Conservation (phyloP, 2,888 invertebrate species). For the Lysandra bellargus region DNA sequence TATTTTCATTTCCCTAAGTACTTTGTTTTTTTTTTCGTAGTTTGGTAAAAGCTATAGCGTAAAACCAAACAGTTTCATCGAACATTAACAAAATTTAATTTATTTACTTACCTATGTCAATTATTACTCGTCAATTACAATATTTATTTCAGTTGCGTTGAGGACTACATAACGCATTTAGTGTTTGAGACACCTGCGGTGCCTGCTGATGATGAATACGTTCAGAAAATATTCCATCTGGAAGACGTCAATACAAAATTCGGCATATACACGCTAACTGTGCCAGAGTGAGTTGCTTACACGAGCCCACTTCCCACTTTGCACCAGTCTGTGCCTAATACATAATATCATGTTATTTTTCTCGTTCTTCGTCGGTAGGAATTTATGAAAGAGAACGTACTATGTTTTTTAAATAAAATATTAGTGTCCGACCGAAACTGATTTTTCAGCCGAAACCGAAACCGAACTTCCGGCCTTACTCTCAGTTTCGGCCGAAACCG, state of each 20-base stretch:
- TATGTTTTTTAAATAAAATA: too few species aligned
- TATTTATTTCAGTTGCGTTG: slow-evolving; percentile 62
- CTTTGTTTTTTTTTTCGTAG: neutral
- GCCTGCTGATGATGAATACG: slow-evolving; percentile 63
- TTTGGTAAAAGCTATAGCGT: neutral
- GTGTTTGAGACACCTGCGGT: slow-evolving; percentile 71
- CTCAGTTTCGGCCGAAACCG: too few species aligned
- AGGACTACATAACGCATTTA: slow-evolving; percentile 74
- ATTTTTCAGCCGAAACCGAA: too few species aligned
- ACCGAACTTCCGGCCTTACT: too few species aligned
- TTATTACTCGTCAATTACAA: neutral
- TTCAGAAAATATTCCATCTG: slow-evolving; percentile 63
- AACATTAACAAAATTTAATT: too few species aligned
- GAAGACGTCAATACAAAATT: slow-evolving; percentile 72
- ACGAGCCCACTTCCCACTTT: neutral
- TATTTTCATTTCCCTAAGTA: neutral
- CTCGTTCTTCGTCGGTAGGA: too few species aligned
- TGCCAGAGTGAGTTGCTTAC: slow-evolving; percentile 61
- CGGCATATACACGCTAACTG: slow-evolving; percentile 70
- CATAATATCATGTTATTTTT: too few species aligned
- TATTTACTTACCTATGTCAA: too few species aligned
- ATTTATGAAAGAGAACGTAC: too few species aligned
- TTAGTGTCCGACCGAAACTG: too few species aligned
- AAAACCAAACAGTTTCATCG: too few species aligned
- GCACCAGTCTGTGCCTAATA: too few species aligned